A percentile compares a stretch with the other conserved stretches of the same genome.
phyloP scores from a whole-genome alignment of 2,113 vertebrate species.

The Tichodroma muraria region DNA sequence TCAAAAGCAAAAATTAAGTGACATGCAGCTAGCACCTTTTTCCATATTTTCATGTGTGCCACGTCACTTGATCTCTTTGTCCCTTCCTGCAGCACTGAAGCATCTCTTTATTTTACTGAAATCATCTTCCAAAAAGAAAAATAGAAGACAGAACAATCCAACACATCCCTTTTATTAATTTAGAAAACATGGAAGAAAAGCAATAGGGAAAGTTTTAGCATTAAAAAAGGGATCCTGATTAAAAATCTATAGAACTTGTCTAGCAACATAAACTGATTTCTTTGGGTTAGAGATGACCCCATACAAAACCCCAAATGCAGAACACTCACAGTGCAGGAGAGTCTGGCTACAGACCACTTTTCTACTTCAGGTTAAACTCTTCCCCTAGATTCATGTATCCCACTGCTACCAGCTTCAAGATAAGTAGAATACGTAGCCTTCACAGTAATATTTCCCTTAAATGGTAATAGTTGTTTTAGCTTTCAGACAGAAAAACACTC shows the following conservation, averaged over 20 bases:
- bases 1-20: neutral
- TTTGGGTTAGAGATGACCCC: conserved; percentile 57
- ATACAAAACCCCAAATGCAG: conserved; percentile 48
- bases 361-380: conserved; percentile 24
- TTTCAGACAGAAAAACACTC: conserved; percentile 38
- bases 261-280: conserved; percentile 53
- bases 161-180: conserved; percentile 52
- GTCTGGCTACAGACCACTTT: conserved; percentile 52
- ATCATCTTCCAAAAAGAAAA: neutral
- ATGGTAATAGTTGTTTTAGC: conserved; percentile 26
- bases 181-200: conserved; percentile 37
- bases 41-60: neutral
- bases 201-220: conserved; percentile 28
- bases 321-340: conserved; percentile 51
- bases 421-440: conserved; percentile 17
- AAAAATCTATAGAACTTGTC: conserved; percentile 43
- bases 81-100: conserved; percentile 1
- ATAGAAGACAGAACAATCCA: conserved; percentile 35
- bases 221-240: conserved; percentile 54
- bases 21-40: neutral
- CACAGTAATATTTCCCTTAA: conserved; percentile 43
- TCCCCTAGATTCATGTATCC: neutral
- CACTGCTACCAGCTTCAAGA: neutral
- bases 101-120: neutral
- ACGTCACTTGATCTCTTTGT: neutral